Evolutionary conservation across 2,888 invertebrate species (phyloP).

Genomic region (Tenthredo notha): DNA sequence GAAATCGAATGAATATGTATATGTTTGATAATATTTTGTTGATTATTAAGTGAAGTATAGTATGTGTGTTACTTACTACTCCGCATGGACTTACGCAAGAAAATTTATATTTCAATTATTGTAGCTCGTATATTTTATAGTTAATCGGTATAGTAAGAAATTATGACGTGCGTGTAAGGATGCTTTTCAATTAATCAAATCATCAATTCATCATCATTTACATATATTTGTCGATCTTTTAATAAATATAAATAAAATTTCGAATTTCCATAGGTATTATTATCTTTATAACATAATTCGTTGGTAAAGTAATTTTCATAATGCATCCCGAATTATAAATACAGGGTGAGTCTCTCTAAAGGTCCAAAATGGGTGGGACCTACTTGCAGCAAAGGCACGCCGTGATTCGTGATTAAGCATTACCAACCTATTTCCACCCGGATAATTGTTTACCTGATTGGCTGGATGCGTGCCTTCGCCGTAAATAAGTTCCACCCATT

Average conservation of each 20-base stretch:
- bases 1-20: background rate
- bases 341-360: too few relatives aligned
- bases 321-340: too few relatives aligned
- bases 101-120: background rate
- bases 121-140: background rate
- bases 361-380: too few relatives aligned
- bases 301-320: too few relatives aligned
- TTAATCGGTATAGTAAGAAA: background rate
- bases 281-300: too few relatives aligned
- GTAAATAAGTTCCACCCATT: too few relatives aligned
- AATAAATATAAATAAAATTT: background rate
- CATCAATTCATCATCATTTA: background rate
- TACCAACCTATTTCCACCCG: too few relatives aligned
- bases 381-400: too few relatives aligned
- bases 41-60: background rate
- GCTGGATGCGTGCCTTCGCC: too few relatives aligned
- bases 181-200: background rate
- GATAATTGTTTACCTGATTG: too few relatives aligned
- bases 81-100: background rate
- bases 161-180: background rate
- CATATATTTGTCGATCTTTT: background rate
- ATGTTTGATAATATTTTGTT: background rate
- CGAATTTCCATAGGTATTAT: too few relatives aligned
- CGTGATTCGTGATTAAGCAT: too few relatives aligned
- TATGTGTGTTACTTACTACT: background rate